These are phyloP conservation scores for Leptosomus discolor DNA, from an alignment of 2,113 vertebrate species.

Conservation along the genomic window DNA sequence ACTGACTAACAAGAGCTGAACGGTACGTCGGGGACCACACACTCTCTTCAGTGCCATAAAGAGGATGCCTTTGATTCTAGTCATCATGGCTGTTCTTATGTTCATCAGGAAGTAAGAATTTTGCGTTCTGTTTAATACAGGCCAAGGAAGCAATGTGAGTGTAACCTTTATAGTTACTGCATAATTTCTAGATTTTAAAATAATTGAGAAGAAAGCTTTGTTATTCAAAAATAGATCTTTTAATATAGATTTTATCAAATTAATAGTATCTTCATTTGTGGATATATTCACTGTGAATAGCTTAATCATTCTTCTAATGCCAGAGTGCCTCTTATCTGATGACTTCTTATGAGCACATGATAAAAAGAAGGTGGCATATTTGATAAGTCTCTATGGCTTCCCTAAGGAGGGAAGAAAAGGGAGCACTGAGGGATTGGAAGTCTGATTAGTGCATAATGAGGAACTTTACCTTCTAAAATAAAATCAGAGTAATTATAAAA, in stretches of 20 bases:
- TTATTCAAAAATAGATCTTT: neutral
- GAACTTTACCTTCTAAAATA: conserved; percentile 36
- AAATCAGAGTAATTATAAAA: conserved; percentile 39
- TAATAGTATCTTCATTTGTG: neutral
- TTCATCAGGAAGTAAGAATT: neutral
- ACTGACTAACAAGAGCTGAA: neutral
- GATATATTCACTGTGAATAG: conserved; percentile 29
- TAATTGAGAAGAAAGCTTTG: neutral
- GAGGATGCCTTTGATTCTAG: neutral
- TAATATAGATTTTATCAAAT: neutral
- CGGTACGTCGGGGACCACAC: neutral
- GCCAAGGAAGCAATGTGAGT: neutral
- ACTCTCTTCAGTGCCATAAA: neutral
- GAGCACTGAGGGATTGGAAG: neutral
- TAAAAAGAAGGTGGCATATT: conserved; percentile 1
- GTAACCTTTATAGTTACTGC: neutral
- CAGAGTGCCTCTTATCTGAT: conserved; percentile 13
- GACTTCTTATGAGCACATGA: neutral
- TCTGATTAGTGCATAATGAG: conserved; percentile 29
- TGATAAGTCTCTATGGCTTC: neutral
- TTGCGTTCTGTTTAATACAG: neutral
- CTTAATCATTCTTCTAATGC: conserved; percentile 16
- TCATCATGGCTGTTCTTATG: neutral
- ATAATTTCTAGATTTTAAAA: neutral
- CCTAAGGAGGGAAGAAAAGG: neutral